A percentile compares a stretch with the other conserved stretches of the same genome.
Conservation (phyloP, 1,140 invertebrate genomes). For the Aphaenogaster floridana region DNA sequence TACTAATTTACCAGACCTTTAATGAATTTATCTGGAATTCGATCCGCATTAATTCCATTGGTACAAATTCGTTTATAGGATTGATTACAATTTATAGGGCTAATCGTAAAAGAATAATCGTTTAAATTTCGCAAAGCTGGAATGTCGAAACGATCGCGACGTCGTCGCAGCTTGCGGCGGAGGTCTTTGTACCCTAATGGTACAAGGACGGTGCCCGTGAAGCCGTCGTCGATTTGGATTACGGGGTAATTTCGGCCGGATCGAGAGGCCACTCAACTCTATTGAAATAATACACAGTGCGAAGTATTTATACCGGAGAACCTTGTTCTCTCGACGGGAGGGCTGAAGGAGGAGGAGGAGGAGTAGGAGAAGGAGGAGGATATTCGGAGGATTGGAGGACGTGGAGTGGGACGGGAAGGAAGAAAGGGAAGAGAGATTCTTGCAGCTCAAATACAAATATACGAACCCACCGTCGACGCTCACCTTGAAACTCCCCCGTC, state of each 20-base stretch:
- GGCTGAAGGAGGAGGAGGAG: constrained; percentile 47
- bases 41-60: constrained; percentile 15
- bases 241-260: constrained; percentile 49
- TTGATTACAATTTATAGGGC: constrained; percentile 14
- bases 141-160: neutral
- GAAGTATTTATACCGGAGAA: constrained; percentile 76
- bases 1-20: neutral
- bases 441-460: constrained; percentile 70
- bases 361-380: neutral
- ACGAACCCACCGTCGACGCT: constrained; percentile 60
- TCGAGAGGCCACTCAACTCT: constrained; percentile 75
- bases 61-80: constrained; percentile 42
- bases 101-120: constrained; percentile 31
- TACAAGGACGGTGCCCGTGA: constrained; percentile 54
- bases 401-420: constrained; percentile 52
- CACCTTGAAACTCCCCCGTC: constrained; percentile 59
- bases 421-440: constrained; percentile 73
- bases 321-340: constrained; percentile 58
- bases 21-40: constrained; percentile 39
- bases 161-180: neutral
- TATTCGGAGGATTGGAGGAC: constrained; percentile 32
- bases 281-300: constrained; percentile 75
- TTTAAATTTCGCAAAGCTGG: neutral
- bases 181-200: constrained; percentile 50
- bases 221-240: constrained; percentile 45